A percentile compares a stretch with the other conserved stretches of the same genome.
phyloP scores from a whole-genome alignment of 2,113 vertebrate species.

The Rhea pennata region DNA sequence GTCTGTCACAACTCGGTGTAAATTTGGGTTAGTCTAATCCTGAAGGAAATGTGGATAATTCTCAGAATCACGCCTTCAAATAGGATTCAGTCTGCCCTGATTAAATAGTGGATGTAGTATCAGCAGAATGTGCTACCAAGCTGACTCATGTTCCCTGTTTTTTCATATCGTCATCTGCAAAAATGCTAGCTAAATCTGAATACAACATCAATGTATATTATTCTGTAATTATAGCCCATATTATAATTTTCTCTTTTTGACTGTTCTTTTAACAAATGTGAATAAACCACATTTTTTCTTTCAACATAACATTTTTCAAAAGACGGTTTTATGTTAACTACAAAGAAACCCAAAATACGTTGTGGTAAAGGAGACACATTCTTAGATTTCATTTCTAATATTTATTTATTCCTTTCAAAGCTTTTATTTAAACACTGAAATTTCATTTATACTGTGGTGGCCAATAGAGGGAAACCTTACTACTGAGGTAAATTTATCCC shows the following conservation, averaged over 20 bases:
- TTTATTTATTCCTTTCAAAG: background rate
- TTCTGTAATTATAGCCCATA: background rate
- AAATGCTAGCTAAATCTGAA: background rate
- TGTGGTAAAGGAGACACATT: background rate
- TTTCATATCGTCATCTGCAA: background rate
- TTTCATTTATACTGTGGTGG: background rate
- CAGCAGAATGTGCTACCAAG: background rate
- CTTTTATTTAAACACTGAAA: background rate
- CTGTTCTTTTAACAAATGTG: background rate
- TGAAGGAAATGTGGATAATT: background rate
- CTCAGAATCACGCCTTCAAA: background rate
- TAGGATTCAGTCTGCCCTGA: background rate
- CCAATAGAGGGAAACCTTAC: background rate
- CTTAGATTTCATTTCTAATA: background rate
- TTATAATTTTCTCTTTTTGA: background rate
- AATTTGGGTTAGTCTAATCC: background rate
- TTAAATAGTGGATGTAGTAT: background rate
- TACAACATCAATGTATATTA: background rate
- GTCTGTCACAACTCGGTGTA: background rate
- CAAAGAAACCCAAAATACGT: background rate
- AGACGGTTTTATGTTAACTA: background rate
- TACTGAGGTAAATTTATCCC: background rate
- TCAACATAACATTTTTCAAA: background rate
- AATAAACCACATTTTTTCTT: background rate
- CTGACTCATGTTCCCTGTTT: background rate